These are phyloP conservation scores for Brachypterus glaber DNA, from an alignment of 2,888 invertebrate genomes.

Conservation along the genomic window DNA sequence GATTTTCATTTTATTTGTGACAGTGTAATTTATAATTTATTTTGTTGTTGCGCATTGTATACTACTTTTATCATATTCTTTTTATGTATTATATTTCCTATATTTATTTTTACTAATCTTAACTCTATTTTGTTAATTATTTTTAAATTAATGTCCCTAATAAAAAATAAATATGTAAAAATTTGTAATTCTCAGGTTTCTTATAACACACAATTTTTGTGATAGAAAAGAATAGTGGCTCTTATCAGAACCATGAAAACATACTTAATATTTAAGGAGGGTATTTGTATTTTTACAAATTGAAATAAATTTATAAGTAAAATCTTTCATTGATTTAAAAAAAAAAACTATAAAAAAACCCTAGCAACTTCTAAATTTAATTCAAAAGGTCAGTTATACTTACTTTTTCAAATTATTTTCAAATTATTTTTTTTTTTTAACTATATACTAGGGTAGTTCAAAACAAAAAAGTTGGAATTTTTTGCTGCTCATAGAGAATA, in stretches of 20 bases:
- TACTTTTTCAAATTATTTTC: no score
- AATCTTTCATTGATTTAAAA: slow-evolving; percentile 21
- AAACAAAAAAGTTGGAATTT: no score
- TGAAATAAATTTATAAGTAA: slow-evolving; percentile 17
- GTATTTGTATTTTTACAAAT: slow-evolving; percentile 37
- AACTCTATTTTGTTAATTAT: no score
- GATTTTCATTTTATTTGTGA: no score
- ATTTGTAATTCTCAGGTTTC: slow-evolving; percentile 25
- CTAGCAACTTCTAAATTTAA: no score
- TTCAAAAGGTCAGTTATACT: no score
- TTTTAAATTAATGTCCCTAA: slow-evolving; percentile 13
- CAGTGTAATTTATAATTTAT: no score
- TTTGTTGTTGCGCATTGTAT: slow-evolving; percentile 20
- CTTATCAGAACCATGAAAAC: no score
- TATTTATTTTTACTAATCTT: slow-evolving; percentile 22
- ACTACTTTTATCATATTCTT: slow-evolving; percentile 16
- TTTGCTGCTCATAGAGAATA: no score
- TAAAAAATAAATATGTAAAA: slow-evolving; percentile 17
- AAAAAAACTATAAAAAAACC: no score
- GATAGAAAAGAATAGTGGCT: slow-evolving; percentile 34
- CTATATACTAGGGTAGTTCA: no score
- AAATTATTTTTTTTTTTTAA: no score
- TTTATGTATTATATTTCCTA: slow-evolving; percentile 20
- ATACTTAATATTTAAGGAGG: slow-evolving; percentile 40
- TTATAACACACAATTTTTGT: slow-evolving; percentile 30